A percentile compares a stretch with the other conserved stretches of the same genome.
Conservation (phyloP, 2,797 vertebrate species). For the Acomys russatus region DNA sequence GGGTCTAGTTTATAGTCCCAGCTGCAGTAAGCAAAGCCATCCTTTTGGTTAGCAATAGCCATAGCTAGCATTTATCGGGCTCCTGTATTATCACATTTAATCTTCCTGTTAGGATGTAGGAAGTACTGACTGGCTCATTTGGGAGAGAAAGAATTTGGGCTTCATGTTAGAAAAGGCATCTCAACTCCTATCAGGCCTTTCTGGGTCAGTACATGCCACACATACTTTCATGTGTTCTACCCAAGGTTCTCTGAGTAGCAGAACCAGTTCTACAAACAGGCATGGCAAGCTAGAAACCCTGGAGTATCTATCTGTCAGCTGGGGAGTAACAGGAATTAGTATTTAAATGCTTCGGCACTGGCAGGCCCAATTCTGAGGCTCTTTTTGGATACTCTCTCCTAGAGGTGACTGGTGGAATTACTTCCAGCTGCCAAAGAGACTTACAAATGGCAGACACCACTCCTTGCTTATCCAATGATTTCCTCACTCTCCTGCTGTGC, state of each 20-base stretch:
- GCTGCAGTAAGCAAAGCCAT: neutral
- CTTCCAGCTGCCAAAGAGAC: neutral
- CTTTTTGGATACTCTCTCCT: rapidly evolving
- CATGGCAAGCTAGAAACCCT: neutral
- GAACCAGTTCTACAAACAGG: neutral
- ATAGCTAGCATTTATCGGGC: neutral
- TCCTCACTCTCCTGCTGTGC: neutral
- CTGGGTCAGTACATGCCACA: rapidly evolving
- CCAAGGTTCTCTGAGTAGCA: neutral
- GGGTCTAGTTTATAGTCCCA: neutral
- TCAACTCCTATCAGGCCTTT: neutral
- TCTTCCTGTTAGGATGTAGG: neutral
- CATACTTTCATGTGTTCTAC: neutral
- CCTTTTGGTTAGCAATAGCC: neutral
- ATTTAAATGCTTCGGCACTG: neutral
- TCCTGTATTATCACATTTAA: neutral
- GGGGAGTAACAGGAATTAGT: no score
- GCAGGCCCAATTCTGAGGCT: neutral
- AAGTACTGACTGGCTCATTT: no score
- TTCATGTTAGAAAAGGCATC: neutral
- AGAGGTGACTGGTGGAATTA: neutral
- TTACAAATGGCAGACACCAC: neutral
- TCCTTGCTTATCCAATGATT: neutral
- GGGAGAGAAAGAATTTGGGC: neutral
- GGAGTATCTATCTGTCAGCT: neutral